Percentiles rank a stretch among this genome's conserved stretches.
phyloP scores from a whole-genome alignment of 2,797 vertebrate species.

The Anabas testudineus region DNA sequence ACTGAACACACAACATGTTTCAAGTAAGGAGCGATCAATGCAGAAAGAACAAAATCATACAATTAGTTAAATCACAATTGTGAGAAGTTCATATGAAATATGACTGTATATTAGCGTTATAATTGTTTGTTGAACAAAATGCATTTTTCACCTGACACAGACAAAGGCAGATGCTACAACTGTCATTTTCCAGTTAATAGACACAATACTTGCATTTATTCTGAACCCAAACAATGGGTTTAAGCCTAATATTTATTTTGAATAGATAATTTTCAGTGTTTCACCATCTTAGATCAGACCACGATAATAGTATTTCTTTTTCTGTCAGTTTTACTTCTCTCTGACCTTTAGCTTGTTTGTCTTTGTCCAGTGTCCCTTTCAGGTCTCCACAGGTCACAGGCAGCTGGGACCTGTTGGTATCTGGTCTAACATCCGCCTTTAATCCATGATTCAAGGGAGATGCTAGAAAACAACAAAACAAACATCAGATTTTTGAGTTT shows the following conservation, averaged over 20 bases:
- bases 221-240: too few relatives aligned
- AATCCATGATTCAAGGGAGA: constrained; percentile 68
- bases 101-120: too few relatives aligned
- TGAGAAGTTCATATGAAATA: too few relatives aligned
- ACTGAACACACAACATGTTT: too few relatives aligned
- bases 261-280: too few relatives aligned
- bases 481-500: neutral
- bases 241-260: too few relatives aligned
- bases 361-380: constrained; percentile 52
- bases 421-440: constrained; percentile 40
- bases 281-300: too few relatives aligned
- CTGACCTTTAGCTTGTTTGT: constrained; percentile 73
- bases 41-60: too few relatives aligned
- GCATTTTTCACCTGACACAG: constrained; percentile 71
- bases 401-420: constrained; percentile 62
- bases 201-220: too few relatives aligned
- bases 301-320: too few relatives aligned
- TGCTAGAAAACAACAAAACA: constrained; percentile 60
- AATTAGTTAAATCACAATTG: too few relatives aligned
- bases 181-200: neutral
- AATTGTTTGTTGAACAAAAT: constrained; percentile 44
- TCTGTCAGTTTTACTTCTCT: neutral
- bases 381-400: constrained; percentile 76
- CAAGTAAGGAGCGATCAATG: too few relatives aligned
- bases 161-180: neutral